Conservation (phyloP, 2,113 vertebrate genomes). For the Aldabrachelys gigantea region DNA sequence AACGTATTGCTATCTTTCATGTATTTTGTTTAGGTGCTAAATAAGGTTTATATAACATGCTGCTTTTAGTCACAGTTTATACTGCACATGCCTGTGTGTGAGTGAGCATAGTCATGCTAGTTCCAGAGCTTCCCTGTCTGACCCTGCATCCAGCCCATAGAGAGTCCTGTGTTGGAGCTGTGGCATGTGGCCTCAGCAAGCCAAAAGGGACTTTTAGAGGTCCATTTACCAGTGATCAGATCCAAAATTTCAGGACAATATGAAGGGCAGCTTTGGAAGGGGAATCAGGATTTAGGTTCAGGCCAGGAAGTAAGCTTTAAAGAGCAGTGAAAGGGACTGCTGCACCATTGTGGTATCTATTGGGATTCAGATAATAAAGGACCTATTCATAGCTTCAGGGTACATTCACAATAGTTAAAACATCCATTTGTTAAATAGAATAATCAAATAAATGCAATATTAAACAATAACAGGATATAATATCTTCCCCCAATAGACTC, state of each 20-base stretch:
- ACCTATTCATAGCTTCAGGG: neutral
- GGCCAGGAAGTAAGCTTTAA: neutral
- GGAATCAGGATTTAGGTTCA: neutral
- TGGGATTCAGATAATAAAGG: neutral
- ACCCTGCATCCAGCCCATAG: neutral
- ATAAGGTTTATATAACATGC: neutral
- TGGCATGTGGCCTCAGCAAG: neutral
- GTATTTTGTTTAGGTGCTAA: neutral
- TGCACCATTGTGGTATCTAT: neutral
- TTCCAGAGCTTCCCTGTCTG: neutral
- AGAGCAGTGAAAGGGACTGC: neutral
- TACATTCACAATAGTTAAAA: neutral
- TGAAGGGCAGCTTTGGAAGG: neutral
- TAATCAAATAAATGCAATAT: neutral
- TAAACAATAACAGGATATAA: neutral
- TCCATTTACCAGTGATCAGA: neutral
- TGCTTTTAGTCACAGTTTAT: neutral
- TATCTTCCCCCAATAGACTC: neutral
- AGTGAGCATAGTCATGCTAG: neutral
- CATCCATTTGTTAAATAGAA: neutral
- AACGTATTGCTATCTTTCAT: neutral
- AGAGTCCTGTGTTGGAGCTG: neutral
- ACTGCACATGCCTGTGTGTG: neutral
- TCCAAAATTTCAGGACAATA: neutral
- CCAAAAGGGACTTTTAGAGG: neutral